Base-by-base conservation (phyloP, 2,888 invertebrate species). In the Drosophila tanythrix region DNA sequence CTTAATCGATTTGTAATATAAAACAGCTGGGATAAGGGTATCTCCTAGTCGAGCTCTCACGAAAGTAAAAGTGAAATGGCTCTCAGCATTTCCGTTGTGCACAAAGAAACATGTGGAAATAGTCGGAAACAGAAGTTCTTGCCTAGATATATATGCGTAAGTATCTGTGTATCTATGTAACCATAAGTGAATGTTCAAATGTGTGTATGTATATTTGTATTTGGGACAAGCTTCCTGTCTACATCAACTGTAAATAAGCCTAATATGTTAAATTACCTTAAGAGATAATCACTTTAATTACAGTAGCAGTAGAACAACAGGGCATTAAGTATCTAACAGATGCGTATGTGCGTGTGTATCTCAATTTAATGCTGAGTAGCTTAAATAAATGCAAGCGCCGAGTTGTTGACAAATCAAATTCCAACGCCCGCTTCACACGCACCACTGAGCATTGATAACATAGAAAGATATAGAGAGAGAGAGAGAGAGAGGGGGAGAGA, bases 241-340 rank as follows among this genome's bases (percentile, higher is more conserved):
- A 35, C 72, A 57, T 46, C 62, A 65, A 31, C 48, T 56, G 70
- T 75, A 79, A 79, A 81, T 81, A 74, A 70, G 75, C 81, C 70
- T 85, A 85, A 85, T 84, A 69, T 69, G 75, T 77, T 83, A 75
- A 74, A 81, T 77, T 88, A 75, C 77, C 81, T 68, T 52, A 70
- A 50, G 40, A 72, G 79, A 81, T 81, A 81, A 81, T 70, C 74
- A 62, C 75, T 82, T 82, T 84, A 84, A 85, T 85, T 85, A 74
- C 61, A 58, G 33, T 33, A 11, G 11, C 62, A 59, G 71, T 81
- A 81, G 75, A 88, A 85, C 81, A 85, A 88, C 69, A 67, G 10
- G 35, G 60, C 81, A 71, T 70, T 59, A 76, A 80, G 70, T 78
- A 69, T 80, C 80, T 82, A 51, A 33, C 38, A 61, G 67, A 74